Evolutionary conservation across 2,113 vertebrate genomes (phyloP), one percentile per base, ranked within the genome.

Genomic region (Hemibagrus wyckioides): DNA sequence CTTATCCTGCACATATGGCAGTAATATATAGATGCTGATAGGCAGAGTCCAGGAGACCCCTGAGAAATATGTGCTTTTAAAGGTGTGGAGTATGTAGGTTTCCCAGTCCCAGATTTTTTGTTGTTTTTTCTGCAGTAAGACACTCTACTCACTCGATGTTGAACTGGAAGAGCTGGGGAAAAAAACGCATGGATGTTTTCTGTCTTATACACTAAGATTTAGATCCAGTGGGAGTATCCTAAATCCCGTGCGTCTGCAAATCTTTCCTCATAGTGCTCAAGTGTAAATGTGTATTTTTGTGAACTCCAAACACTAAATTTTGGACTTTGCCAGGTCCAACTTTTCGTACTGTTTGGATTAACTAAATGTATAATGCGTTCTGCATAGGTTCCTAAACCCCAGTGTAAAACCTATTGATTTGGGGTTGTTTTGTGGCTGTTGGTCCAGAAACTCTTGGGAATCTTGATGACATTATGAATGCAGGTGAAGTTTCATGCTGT

Each of bases 1-100:
- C 23, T 86, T 52, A 69, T 65, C 69, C 82, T 89, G 89, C 91
- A 91, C 94, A 94, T 91, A 88, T 92, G 92, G 92, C 75, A 48
- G 54, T 91, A 90, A 90, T 92, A 90, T 92, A 90, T 86, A 83
- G 81, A 88, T 82, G 87, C 84, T 90, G 83, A 90, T 82, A 85
- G 84, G 88, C 82, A 84, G 87, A 88, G 88, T 23, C 39, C 77
- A 69, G 82, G 91, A 94, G 90, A 90, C 76, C 87, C 33, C 87
- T 89, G 52, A 79, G 71, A 89, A 93, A 91, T 92, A 79, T 86
- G 88, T 84, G 80, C 85, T 88, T 79, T n/a, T 73, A 39, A 48
- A 52, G 54, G 76, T 80, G 56, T 44, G 54, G 44, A 48, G 73
- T 67, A 25, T 48, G 52, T 71, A 41, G 39, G 28, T 39, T 77